phyloP scores from a whole-genome alignment of 1,140 invertebrate genomes.

The Ceratoteleas bidentatus region DNA sequence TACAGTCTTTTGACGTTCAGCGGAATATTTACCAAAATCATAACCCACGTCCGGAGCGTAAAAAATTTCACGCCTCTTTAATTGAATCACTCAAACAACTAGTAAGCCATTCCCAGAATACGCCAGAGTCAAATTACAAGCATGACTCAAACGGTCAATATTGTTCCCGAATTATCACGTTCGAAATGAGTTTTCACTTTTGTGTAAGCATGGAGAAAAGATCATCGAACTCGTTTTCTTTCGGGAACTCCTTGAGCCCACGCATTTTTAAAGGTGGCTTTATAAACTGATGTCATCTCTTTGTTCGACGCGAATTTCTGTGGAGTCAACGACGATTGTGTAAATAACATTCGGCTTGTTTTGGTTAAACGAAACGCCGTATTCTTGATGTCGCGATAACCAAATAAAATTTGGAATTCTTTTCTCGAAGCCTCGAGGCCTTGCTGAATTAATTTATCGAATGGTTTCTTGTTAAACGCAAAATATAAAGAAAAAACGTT shows the following conservation, averaged over 20 bases:
- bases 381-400: constrained; percentile 1
- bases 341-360: constrained; percentile 23
- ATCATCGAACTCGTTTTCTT: constrained; percentile 54
- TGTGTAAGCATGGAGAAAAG: constrained; percentile 30
- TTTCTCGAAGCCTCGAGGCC: neutral
- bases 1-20: neutral
- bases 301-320: constrained; percentile 34
- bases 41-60: neutral
- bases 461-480: too few relatives aligned
- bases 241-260: constrained; percentile 51
- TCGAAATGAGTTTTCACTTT: constrained; percentile 57
- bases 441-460: neutral
- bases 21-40: neutral
- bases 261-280: constrained; percentile 36
- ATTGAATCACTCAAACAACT: constrained; percentile 25
- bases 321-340: constrained; percentile 5
- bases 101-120: constrained; percentile 22
- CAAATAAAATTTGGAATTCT: neutral
- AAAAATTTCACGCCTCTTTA: constrained; percentile 26
- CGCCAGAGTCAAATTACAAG: constrained; percentile 15
- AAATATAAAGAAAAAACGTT: too few relatives aligned
- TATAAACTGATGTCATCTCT: constrained; percentile 61
- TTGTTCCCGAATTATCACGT: constrained; percentile 44
- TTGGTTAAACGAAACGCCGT: constrained; percentile 4
- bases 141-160: constrained; percentile 50